Percentiles rank a stretch among this genome's conserved stretches.
Conservation (phyloP, 2,797 vertebrate genomes). For the Xyrichtys novacula region DNA sequence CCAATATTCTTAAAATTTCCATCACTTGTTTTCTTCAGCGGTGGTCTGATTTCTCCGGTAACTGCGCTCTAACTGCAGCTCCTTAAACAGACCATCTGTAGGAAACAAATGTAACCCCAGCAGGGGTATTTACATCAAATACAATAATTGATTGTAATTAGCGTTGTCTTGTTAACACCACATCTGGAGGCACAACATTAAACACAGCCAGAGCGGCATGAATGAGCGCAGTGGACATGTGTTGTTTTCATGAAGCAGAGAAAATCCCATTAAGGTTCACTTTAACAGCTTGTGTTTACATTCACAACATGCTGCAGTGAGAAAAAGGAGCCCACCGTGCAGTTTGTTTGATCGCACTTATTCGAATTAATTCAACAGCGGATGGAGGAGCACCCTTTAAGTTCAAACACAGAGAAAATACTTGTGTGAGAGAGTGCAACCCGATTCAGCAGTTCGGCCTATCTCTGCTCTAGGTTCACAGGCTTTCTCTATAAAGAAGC, state of each 20-base stretch:
- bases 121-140: constrained; percentile 20
- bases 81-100: background rate
- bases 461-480: constrained; percentile 14
- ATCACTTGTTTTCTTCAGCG: too few relatives aligned
- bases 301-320: constrained; percentile 23
- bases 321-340: constrained; percentile 16
- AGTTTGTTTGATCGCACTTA: constrained; percentile 55
- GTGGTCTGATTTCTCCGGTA: background rate
- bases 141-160: constrained; percentile 2
- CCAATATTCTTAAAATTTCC: background rate
- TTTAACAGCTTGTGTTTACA: constrained; percentile 57
- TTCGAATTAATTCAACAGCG: constrained; percentile 56
- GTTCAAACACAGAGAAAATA: too few relatives aligned
- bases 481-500: background rate
- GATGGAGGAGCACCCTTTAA: constrained; percentile 24
- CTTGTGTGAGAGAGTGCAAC: background rate
- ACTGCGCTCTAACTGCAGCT: background rate
- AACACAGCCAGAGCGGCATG: background rate
- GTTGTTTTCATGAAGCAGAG: constrained; percentile 47
- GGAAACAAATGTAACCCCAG: background rate
- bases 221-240: constrained; percentile 34
- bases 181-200: constrained; percentile 21
- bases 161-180: background rate
- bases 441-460: constrained; percentile 34
- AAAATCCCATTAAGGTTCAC: constrained; percentile 52